A percentile compares a stretch with the other conserved stretches of the same genome.
These are phyloP conservation scores for Ailuropoda melanoleuca DNA, from an alignment of 2,113 vertebrate species.

Conservation along the genomic window DNA sequence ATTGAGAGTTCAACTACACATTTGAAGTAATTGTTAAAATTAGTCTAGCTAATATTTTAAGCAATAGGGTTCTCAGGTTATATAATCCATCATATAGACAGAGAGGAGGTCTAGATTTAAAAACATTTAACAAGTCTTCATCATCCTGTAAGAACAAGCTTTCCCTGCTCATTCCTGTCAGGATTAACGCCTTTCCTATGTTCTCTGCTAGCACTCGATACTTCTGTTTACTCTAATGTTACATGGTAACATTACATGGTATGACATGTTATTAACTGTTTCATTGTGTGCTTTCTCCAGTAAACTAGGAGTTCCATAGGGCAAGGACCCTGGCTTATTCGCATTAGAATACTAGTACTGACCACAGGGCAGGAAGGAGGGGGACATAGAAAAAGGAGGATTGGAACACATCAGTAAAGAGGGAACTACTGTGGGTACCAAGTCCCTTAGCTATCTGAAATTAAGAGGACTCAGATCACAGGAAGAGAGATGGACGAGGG, in stretches of 20 bases:
- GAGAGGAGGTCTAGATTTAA: neutral
- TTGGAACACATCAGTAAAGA: neutral
- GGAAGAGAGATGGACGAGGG: neutral
- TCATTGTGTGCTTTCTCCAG: neutral
- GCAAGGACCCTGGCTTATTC: neutral
- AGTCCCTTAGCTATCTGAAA: neutral
- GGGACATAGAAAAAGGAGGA: neutral
- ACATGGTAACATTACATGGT: neutral
- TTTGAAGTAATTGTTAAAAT: conserved; percentile 15
- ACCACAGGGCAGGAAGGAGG: neutral
- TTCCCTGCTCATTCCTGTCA: neutral
- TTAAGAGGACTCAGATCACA: neutral
- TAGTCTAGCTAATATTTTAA: neutral
- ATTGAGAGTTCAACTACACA: neutral
- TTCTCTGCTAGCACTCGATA: neutral
- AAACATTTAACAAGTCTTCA: neutral
- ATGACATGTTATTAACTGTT: neutral
- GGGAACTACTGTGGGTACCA: neutral
- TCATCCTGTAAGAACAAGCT: neutral
- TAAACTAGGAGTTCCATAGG: neutral
- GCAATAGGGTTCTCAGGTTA: neutral
- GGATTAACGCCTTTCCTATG: neutral
- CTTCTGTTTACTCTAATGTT: neutral
- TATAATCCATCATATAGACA: neutral
- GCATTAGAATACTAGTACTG: neutral